These are phyloP conservation scores for Ophioderma brevispina DNA, from an alignment of 35 echinoderm and acorn worm genomes.

Conservation along the genomic window DNA sequence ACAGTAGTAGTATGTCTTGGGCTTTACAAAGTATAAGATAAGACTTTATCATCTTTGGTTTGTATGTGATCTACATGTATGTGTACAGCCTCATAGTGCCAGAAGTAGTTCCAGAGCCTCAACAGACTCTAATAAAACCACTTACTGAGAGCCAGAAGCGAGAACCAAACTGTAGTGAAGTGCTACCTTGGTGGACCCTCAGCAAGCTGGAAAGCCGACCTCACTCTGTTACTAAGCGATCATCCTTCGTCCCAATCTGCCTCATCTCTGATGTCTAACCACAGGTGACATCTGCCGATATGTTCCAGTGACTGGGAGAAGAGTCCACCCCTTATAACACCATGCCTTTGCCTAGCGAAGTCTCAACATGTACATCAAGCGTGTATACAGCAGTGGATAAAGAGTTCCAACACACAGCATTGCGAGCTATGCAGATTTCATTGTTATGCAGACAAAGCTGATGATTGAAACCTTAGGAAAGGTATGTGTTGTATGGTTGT, in stretches of 20 bases:
- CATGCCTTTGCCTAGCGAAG: conserved; percentile 89
- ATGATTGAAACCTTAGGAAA: conserved; percentile 98
- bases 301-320: conserved; percentile 91
- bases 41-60: no score
- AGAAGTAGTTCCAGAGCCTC: background rate
- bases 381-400: conserved; percentile 98
- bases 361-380: conserved; percentile 90
- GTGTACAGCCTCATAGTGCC: background rate
- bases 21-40: no score
- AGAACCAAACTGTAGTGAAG: background rate
- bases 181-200: background rate
- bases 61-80: no score
- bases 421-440: conserved; percentile 96
- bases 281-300: conserved; percentile 93
- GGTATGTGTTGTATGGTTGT: conserved; percentile 63
- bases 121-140: background rate
- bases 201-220: background rate
- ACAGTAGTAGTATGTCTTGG: no score
- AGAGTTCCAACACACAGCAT: conserved; percentile 90
- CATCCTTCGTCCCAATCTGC: conserved; percentile 49
- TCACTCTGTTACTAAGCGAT: background rate
- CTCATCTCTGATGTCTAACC: conserved; percentile 67
- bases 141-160: background rate
- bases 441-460: conserved; percentile 94
- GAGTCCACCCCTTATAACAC: conserved; percentile 68